Base-by-base conservation (phyloP, 2,113 vertebrate genomes). In the Oncorhynchus nerka region DNA sequence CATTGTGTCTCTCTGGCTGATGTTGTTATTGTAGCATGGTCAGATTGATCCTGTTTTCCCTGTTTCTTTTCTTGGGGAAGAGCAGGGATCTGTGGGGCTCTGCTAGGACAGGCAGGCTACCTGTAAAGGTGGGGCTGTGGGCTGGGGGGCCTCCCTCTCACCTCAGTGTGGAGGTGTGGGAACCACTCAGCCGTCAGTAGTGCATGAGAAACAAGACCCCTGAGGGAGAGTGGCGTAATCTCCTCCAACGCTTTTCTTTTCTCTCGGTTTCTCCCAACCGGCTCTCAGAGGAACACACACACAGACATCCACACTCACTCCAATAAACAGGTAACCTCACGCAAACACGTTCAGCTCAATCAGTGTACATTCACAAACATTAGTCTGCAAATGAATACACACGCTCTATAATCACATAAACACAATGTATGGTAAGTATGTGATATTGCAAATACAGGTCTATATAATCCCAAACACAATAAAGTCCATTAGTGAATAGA, bases 171-270 rank as follows among this genome's bases (percentile, higher is more conserved):
- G 73, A 90, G 92, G 91, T 93, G 93, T 94, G 93, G 93, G 93
- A 94, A 94, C 91, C 84, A 39, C 77, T 78, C 81, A 24, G 73
- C 77, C 71, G 68, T 75, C 84, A 93, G 78, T 90, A 91, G 90
- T 90, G 88, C 93, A 93, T 90, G 92, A 93, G 92, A 91, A 93
- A 93, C 88, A 89, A 87, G 87, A 83, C 88, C 89, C 91, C 86
- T 73, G 80, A 90, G 93, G 92, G 89, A 91, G 90, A 89, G 91
- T 92, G 93, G 83, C 70, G 81, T 92, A 93, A 94, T 92, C 92
- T 93, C 85, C 65, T 80, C 80, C 87, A 91, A 91, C 88, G 76
- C 90, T 89, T 80, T 73, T 45, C 84, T 89, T 86, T 83, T 81
- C 75, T 89, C 71, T 82, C 80, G 77, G 81, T 55, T 13, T 4